Conservation (phyloP, 2,113 vertebrate genomes). For the Tretioscincus oriximinensis region DNA sequence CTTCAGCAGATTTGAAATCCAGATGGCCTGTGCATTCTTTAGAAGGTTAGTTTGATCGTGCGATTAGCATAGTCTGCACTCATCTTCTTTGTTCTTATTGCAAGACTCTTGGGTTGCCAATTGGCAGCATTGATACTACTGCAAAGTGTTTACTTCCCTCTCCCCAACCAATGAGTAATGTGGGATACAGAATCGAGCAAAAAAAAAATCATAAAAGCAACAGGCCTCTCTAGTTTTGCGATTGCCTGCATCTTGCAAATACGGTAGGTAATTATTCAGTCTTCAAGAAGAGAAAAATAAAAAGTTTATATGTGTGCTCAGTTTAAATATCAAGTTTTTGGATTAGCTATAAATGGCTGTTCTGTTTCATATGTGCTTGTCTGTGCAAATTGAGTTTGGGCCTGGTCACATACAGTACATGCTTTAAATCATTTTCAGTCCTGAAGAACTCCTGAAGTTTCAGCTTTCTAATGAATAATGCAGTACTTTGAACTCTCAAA, state of each 20-base stretch:
- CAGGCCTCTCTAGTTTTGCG: background rate
- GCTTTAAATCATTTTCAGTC: too few species aligned
- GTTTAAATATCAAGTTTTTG: background rate
- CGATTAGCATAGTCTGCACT: background rate
- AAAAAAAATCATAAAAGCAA: background rate
- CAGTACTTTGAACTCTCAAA: too few species aligned
- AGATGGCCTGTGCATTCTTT: slow-evolving; percentile 19
- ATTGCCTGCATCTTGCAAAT: background rate
- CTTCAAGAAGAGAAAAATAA: background rate
- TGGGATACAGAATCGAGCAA: background rate
- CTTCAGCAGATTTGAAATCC: slow-evolving; percentile 4
- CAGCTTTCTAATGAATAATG: too few species aligned
- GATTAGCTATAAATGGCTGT: too few species aligned
- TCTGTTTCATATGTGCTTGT: too few species aligned
- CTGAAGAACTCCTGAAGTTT: too few species aligned
- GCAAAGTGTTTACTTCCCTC: background rate
- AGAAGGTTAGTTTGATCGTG: slow-evolving; percentile 8
- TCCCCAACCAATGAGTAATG: background rate
- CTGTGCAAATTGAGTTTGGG: too few species aligned
- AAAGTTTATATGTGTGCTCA: too few species aligned
- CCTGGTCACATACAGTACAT: too few species aligned
- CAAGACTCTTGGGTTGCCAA: slow-evolving; percentile 11
- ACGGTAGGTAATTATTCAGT: background rate
- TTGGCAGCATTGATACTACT: background rate
- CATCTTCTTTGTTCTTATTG: slow-evolving; percentile 20